Evolutionary conservation across 1,140 invertebrate genomes (phyloP), one percentile per base, ranked within the genome.

Genomic region (Adoxophyes honmai): DNA sequence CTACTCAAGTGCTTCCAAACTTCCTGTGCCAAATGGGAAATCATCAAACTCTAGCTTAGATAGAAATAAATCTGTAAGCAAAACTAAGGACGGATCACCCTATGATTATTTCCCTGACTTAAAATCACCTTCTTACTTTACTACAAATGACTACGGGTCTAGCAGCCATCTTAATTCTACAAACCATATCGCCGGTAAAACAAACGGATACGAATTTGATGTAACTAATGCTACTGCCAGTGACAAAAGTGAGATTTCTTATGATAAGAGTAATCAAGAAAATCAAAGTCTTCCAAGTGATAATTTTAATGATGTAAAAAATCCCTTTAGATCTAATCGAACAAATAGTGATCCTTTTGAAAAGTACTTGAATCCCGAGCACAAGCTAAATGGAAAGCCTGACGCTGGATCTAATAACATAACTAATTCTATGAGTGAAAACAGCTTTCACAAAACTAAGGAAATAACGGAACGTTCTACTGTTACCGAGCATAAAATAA

Each of bases 401-500:
- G 62, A 63, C 34, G 57, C 60, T 14, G 64, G 69, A 8, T 33
- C 55, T 16, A 71, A 67, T 59, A 70, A 69, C 36, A 71, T 78
- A 34, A 60, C 71, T n/a, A 78, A 64, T 52, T 81, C 82, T 11
- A 78, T 78, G 58, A 83, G 81, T 51, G 77, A 81, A 13, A 76
- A 55, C 54, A 74, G 78, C 63, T 76, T 83, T 62, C 64, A 68
- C 35, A 68, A 64, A 10, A 76, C 71, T 10, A 79, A 83, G 56
- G 71, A 81, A 66, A 70, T 82, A 44, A 79, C 60, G 35, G 79
- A 84, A 57, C 68, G 73, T 51, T 79, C 78, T 15, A 78, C 73
- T 8, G 73, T 89, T 54, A 86, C 82, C 9, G 88, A 90, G 66
- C 75, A 85, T 35, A 85, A 85, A 63, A 78, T 89, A 37, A 85